phyloP scores from a whole-genome alignment of 2,797 vertebrate species.

The Poeciliopsis presidionis region DNA sequence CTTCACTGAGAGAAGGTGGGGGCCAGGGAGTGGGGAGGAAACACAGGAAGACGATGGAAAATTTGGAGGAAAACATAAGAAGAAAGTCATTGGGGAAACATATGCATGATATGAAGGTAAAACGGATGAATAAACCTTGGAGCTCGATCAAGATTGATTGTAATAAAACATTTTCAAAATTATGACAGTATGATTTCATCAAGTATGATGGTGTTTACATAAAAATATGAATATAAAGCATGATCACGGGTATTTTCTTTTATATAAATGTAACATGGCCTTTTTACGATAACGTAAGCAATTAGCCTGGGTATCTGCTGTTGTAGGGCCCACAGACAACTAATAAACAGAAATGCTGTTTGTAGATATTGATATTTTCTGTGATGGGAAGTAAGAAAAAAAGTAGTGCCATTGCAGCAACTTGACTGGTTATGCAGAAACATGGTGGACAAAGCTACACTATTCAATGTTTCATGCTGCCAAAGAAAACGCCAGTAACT shows the following conservation, averaged over 20 bases:
- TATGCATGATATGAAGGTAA: constrained; percentile 47
- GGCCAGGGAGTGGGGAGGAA: constrained; percentile 18
- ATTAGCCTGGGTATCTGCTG: not conserved
- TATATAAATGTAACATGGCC: not conserved
- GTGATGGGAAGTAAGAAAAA: not conserved
- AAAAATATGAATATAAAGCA: not conserved
- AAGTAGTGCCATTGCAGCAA: not conserved
- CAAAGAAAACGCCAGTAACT: not conserved
- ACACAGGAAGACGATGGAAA: constrained; percentile 23
- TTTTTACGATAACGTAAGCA: not conserved
- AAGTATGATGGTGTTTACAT: not conserved
- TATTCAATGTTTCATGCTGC: not conserved
- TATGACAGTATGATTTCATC: not conserved
- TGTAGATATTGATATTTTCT: not conserved
- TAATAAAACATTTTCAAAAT: not conserved
- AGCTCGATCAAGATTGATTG: not conserved
- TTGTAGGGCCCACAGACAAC: not conserved
- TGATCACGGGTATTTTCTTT: not conserved
- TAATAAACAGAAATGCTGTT: not conserved
- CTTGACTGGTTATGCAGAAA: not conserved
- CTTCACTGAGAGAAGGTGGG: constrained; percentile 66
- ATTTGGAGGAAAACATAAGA: constrained; percentile 43
- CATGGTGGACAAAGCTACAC: not conserved
- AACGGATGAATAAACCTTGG: constrained; percentile 48
- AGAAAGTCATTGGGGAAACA: constrained; percentile 51